Conservation (phyloP, 2,797 vertebrate genomes). For the Peromyscus nudipes region DNA sequence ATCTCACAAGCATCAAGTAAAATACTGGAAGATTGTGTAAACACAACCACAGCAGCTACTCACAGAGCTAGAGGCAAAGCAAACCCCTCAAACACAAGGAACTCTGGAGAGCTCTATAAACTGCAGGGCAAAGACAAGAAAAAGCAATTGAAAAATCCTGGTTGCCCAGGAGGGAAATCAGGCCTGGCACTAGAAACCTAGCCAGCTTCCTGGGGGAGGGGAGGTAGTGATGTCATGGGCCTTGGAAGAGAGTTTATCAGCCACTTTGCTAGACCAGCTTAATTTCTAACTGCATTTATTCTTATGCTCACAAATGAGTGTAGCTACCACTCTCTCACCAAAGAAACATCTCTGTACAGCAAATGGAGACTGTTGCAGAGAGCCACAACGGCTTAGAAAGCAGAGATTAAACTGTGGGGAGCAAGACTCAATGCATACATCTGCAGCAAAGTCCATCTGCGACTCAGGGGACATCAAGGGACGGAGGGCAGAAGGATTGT, state of each 20-base stretch:
- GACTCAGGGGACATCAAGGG: not conserved
- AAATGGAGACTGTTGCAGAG: not conserved
- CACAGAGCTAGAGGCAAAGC: not conserved
- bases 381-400: too few species aligned
- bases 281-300: too few species aligned
- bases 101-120: slow-evolving; percentile 32
- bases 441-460: not conserved
- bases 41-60: not conserved
- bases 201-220: too few species aligned
- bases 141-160: slow-evolving; percentile 45
- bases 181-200: not conserved
- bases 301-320: not conserved
- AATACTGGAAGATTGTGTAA: slow-evolving; percentile 49
- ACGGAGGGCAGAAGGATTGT: not conserved
- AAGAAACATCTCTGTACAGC: not conserved
- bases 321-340: not conserved
- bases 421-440: too few species aligned
- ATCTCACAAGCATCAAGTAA: slow-evolving; percentile 43
- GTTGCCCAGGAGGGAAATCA: not conserved
- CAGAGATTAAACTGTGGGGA: not conserved
- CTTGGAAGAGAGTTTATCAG: not conserved
- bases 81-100: not conserved
- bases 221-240: not conserved
- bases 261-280: not conserved
- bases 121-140: slow-evolving; percentile 5